A percentile compares a stretch with the other conserved stretches of the same genome.
These are phyloP conservation scores for Eubasilissa regina DNA, from an alignment of 1,140 invertebrate genomes.

Conservation along the genomic window DNA sequence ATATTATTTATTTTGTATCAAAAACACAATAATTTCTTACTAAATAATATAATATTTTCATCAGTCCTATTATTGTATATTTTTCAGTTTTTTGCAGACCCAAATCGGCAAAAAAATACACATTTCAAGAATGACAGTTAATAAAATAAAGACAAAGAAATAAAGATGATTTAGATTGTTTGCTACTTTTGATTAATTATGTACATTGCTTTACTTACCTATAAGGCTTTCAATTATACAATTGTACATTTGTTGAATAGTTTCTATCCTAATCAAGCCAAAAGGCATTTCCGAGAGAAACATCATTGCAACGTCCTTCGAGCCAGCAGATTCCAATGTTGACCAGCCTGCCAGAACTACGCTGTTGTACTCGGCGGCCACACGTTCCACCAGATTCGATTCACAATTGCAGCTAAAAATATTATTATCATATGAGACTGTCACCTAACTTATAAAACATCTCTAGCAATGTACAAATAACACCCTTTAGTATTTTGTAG, in stretches of 20 bases:
- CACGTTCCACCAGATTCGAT: constrained; percentile 46
- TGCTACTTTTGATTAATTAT: not conserved
- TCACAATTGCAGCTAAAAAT: constrained; percentile 51
- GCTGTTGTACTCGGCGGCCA: constrained; percentile 52
- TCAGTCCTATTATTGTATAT: too few relatives aligned
- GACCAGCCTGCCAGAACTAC: constrained; percentile 54
- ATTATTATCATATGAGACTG: not conserved
- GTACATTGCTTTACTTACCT: constrained; percentile 15
- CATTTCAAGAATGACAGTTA: too few relatives aligned
- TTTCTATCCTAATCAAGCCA: constrained; percentile 33
- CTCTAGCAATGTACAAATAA: too few relatives aligned
- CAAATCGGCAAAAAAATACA: too few relatives aligned
- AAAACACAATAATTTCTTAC: too few relatives aligned
- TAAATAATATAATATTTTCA: too few relatives aligned
- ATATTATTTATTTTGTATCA: too few relatives aligned
- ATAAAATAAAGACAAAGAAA: too few relatives aligned
- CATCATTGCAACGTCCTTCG: constrained; percentile 48
- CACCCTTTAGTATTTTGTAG: too few relatives aligned
- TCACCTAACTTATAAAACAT: too few relatives aligned
- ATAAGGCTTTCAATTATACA: constrained; percentile 44
- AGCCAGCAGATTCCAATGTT: constrained; percentile 49
- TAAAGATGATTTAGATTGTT: too few relatives aligned
- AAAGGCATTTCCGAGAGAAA: constrained; percentile 57
- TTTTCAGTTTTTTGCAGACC: too few relatives aligned
- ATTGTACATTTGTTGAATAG: constrained; percentile 25